Evolutionary conservation across 2,113 vertebrate genomes (phyloP).

Genomic region (Puntigrus tetrazona): DNA sequence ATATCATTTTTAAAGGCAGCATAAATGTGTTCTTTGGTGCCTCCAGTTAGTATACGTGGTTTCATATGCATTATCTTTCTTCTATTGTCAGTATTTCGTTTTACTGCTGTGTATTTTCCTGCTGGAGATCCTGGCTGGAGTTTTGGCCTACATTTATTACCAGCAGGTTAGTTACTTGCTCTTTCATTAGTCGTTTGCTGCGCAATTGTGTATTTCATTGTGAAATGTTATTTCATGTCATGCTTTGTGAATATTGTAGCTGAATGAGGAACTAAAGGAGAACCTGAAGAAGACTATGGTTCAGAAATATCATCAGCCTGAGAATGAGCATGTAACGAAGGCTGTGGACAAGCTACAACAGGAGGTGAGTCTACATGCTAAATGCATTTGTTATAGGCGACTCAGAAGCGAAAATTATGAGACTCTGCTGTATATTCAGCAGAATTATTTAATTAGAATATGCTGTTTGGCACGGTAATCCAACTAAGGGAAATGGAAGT

Average conservation of each 20-base stretch:
- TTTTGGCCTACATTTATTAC: constrained; percentile 95
- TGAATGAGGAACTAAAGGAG: constrained; percentile 91
- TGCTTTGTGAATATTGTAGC: constrained; percentile 65
- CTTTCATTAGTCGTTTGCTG: constrained; percentile 23
- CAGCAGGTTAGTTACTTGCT: constrained; percentile 81
- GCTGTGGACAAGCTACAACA: constrained; percentile 82
- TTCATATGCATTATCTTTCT: neutral
- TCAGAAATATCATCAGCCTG: constrained; percentile 77
- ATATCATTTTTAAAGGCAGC: too few species aligned
- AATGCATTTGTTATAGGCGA: neutral
- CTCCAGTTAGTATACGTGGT: too few species aligned
- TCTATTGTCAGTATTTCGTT: constrained; percentile 85
- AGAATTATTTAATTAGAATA: too few species aligned
- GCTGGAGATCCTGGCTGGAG: constrained; percentile 91
- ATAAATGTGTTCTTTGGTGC: too few species aligned
- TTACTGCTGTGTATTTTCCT: constrained; percentile 92
- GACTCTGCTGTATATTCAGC: too few species aligned
- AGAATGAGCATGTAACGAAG: constrained; percentile 80
- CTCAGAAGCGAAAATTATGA: too few species aligned
- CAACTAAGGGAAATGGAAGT: too few species aligned
- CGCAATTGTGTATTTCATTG: constrained; percentile 45
- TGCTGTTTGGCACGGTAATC: too few species aligned
- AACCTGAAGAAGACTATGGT: constrained; percentile 90
- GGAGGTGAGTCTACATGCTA: constrained; percentile 62
- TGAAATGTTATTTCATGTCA: too few species aligned